A percentile compares a stretch with the other conserved stretches of the same genome.
Conservation (phyloP, 23 tunicate genomes). For the Botrylloides violaceus region DNA sequence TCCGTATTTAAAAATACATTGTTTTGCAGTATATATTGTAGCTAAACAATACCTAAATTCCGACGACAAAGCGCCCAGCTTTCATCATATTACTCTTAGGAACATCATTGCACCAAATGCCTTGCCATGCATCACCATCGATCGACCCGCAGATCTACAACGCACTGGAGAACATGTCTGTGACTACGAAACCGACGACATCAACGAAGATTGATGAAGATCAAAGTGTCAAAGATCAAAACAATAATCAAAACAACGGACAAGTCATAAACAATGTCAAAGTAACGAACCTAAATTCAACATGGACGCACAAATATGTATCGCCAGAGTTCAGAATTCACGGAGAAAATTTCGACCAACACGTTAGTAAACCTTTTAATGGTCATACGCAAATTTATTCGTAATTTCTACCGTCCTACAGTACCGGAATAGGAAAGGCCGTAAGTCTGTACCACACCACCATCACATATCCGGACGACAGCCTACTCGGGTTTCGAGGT, state of each 20-base stretch:
- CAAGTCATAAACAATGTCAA: not conserved
- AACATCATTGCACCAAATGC: constrained; percentile 24
- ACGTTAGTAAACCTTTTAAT: constrained; percentile 6
- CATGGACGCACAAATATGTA: constrained; percentile 19
- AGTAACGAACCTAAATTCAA: constrained; percentile 7
- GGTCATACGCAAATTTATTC: no score
- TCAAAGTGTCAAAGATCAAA: constrained; percentile 7
- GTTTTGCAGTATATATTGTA: no score
- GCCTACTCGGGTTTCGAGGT: no score
- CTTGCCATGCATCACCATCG: constrained; percentile 23
- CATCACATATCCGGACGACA: no score
- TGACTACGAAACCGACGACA: constrained; percentile 11
- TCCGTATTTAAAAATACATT: no score
- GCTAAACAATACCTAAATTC: no score
- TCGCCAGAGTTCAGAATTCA: constrained; percentile 19
- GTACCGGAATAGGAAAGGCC: no score
- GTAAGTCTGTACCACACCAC: no score
- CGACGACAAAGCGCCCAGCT: no score
- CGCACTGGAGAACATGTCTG: constrained; percentile 23
- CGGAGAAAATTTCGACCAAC: constrained; percentile 23
- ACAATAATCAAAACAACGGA: constrained; percentile 8
- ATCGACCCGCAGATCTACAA: constrained; percentile 22
- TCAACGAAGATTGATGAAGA: not conserved
- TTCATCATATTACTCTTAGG: no score
- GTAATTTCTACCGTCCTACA: no score